These are phyloP conservation scores for Bombus polaris DNA, from an alignment of 1,140 invertebrate genomes.

Conservation along the genomic window DNA sequence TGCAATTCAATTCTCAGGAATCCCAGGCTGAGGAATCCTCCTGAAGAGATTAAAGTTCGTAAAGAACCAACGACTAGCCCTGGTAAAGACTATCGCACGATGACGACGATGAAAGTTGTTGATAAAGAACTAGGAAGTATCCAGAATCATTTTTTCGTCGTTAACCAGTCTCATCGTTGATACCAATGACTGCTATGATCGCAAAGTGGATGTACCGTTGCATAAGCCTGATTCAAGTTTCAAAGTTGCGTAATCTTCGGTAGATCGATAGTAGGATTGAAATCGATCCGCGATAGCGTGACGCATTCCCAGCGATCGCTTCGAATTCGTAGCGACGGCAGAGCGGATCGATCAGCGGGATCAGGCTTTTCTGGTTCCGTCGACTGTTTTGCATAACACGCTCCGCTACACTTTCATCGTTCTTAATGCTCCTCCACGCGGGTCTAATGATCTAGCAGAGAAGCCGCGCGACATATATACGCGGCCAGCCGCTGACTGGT, in stretches of 20 bases:
- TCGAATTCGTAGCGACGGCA: neutral
- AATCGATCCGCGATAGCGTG: neutral
- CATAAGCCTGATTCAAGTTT: neutral
- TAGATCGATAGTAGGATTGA: neutral
- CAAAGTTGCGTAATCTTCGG: neutral
- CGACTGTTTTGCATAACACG: constrained; percentile 51
- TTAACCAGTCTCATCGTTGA: neutral
- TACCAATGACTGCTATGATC: neutral
- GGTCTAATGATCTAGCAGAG: constrained; percentile 6
- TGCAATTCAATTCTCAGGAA: constrained; percentile 44
- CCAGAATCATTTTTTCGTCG: neutral
- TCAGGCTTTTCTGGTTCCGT: constrained; percentile 50
- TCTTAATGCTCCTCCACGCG: constrained; percentile 4
- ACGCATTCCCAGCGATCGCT: neutral
- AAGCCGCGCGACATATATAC: neutral
- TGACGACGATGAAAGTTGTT: neutral
- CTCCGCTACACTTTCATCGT: constrained; percentile 53
- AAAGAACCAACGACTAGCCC: neutral
- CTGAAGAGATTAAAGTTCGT: neutral
- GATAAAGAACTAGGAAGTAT: neutral
- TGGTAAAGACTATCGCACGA: neutral
- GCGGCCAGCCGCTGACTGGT: constrained; percentile 16
- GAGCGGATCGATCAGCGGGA: constrained; percentile 20
- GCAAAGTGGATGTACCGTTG: neutral
- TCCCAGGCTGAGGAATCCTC: neutral